A percentile compares a stretch with the other conserved stretches of the same genome.
Evolutionary conservation across 53 echinoderm and acorn worm genomes (phyloP).

Genomic region (Pentamera pediparva): DNA sequence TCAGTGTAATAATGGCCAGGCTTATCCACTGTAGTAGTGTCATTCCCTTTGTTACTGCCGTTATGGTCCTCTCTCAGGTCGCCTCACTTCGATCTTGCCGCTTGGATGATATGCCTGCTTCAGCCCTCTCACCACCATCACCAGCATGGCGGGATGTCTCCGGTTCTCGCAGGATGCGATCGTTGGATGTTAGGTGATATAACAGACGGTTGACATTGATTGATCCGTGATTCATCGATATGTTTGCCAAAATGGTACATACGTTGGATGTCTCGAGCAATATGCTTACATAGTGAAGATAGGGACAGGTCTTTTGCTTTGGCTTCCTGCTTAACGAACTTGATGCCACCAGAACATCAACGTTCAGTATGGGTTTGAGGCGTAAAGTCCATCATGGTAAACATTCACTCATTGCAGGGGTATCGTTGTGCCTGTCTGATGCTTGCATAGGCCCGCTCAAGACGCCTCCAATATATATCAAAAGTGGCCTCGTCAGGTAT

Average conservation of each 20-base stretch:
- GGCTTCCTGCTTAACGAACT: background rate
- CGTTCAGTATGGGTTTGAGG: background rate
- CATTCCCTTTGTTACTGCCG: background rate
- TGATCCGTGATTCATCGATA: background rate
- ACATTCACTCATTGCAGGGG: conserved; percentile 13
- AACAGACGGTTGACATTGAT: background rate
- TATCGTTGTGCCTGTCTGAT: background rate
- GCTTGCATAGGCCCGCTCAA: background rate
- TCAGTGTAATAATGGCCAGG: background rate
- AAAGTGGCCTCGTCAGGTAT: background rate
- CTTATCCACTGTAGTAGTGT: background rate
- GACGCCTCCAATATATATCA: background rate
- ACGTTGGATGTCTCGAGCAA: background rate
- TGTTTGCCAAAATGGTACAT: background rate
- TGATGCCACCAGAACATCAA: background rate
- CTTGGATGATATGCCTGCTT: background rate
- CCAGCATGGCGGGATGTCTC: background rate
- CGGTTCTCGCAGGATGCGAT: background rate
- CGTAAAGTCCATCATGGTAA: background rate
- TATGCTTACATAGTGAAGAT: background rate
- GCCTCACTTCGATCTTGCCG: background rate
- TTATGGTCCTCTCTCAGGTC: no score
- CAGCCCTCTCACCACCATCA: background rate
- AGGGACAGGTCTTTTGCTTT: background rate
- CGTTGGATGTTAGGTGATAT: background rate